Base-by-base conservation (phyloP, 2,113 vertebrate species). In the Salvator merianae region DNA sequence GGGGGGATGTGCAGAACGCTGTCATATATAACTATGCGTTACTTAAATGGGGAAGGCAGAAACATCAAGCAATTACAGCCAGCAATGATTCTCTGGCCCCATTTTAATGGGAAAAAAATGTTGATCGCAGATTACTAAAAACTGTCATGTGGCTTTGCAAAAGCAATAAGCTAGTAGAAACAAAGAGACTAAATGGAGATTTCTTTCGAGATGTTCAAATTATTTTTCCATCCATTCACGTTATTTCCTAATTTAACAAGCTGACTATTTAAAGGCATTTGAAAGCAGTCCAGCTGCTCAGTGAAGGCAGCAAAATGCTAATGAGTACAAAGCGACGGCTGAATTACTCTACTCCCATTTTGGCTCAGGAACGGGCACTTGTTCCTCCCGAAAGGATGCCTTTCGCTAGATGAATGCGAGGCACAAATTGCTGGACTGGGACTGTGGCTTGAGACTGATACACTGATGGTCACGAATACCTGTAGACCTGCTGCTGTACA, bases 31-130 rank as follows among this genome's bases (percentile, higher is more conserved):
- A 36, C 40, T 74, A 16, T 13, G 26, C 79, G 85, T 84, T 76
- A 87, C 79, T 79, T 81, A 47, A 30, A 50, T 3, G 1, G 30
- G 79, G 87, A 80, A 68, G 88, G 9, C 82, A 53, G 62, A 40
- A 66, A 87, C 87, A 62, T 26, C 36, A 73, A 30, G 28, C 7
- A 65, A 16, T n/a, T 5, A 24, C 26, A 4, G 71, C 26, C 3
- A 7, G 28, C 18, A 6, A 73, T 40, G 7, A 24, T 22, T 36
- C 68, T 70, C 32, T 34, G 34, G 40, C 1, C 72, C 40, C 34
- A 5, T 32, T 76, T 77, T 68, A 30, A 53, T 22, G 14, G 38
- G 8, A 28, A 32, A 1, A 38, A 68, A n/a, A 34, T 68, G 55
- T 59, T 53, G 34, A 38, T 68, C 53, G 26, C 73, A 68, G 43